Conservation (phyloP, 2,797 vertebrate species). For the Hapalemur alaotrensis region DNA sequence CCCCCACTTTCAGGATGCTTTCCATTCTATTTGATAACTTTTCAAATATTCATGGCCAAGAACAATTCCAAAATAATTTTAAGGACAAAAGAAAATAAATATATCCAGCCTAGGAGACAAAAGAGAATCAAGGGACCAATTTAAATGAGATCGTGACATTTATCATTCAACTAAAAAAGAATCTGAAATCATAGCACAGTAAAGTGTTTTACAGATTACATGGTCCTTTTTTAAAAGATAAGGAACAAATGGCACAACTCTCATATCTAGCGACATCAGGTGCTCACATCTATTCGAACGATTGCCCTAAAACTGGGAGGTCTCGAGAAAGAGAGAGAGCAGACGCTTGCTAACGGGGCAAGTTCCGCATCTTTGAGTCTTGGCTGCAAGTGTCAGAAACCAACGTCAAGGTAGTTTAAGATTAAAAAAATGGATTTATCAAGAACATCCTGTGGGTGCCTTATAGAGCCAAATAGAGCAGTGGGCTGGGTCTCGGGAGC, state of each 20-base stretch:
- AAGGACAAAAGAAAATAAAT: not conserved
- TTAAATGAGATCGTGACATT: slow-evolving; percentile 66
- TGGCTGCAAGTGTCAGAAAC: not conserved
- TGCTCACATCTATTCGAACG: slow-evolving; percentile 38
- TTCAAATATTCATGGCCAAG: not conserved
- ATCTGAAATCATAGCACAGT: slow-evolving; percentile 59
- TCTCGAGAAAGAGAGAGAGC: not conserved
- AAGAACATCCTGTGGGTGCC: not conserved
- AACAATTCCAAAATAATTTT: not conserved
- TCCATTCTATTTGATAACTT: not conserved
- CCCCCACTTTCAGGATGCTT: not conserved
- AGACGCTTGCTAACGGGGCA: not conserved
- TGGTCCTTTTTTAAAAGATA: slow-evolving; percentile 36
- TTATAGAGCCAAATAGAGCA: not conserved
- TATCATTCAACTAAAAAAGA: slow-evolving; percentile 72
- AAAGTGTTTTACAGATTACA: slow-evolving; percentile 63
- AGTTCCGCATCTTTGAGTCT: not conserved
- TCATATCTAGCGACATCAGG: slow-evolving; percentile 48
- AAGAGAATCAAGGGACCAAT: slow-evolving; percentile 44
- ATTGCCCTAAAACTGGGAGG: slow-evolving; percentile 58
- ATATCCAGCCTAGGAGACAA: not conserved
- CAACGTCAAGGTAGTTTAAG: not conserved
- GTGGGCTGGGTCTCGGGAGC: not conserved
- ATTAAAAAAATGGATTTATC: not conserved
- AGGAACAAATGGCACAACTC: slow-evolving; percentile 57